These are phyloP conservation scores for Centropyge bicolor DNA, from an alignment of 2,797 vertebrate species.

Conservation along the genomic window DNA sequence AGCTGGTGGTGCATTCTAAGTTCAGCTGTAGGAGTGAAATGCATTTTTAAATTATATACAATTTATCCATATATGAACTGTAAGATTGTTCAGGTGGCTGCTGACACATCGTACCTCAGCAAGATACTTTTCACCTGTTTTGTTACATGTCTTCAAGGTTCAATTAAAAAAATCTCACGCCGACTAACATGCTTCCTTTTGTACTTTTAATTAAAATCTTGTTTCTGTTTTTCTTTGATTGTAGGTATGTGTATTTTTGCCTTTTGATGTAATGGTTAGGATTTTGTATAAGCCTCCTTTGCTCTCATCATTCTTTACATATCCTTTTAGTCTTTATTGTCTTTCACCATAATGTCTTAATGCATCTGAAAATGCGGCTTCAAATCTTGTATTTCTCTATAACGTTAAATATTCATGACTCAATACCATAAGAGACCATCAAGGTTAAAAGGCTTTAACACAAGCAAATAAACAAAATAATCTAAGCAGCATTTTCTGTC, in stretches of 20 bases:
- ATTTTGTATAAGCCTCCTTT: background rate
- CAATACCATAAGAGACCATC: background rate
- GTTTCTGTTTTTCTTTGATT: background rate
- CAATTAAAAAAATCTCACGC: background rate
- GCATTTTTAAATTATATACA: constrained; percentile 4
- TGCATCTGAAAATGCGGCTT: background rate
- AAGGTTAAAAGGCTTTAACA: background rate
- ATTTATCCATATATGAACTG: too few species aligned
- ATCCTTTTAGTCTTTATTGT: background rate
- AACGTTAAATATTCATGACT: background rate
- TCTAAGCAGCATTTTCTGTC: background rate
- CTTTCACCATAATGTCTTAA: background rate
- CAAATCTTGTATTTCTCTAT: background rate
- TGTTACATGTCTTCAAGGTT: background rate
- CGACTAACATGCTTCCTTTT: background rate
- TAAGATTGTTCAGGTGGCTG: too few species aligned
- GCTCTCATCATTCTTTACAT: background rate
- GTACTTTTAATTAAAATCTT: background rate
- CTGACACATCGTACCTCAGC: too few species aligned
- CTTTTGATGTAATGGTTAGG: background rate
- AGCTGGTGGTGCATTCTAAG: constrained; percentile 21
- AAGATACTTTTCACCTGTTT: background rate
- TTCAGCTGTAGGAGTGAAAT: constrained; percentile 27
- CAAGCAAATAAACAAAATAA: background rate
- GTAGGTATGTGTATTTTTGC: background rate